Conservation (phyloP, 2,113 vertebrate genomes). For the Apistogramma diplotaenia region DNA sequence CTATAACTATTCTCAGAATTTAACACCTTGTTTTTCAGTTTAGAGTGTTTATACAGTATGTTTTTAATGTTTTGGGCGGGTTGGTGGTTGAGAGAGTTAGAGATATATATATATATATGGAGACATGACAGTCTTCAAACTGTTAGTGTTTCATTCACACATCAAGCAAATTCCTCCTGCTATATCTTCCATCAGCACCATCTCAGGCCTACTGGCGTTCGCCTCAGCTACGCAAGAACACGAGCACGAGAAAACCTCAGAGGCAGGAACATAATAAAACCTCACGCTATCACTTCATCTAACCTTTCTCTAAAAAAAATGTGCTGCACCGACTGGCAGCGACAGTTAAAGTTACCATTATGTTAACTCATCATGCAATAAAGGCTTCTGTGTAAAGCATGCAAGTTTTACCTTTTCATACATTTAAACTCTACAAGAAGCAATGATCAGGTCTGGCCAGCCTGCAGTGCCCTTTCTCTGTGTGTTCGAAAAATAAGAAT, state of each 20-base stretch:
- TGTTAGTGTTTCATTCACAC: slow-evolving; percentile 49
- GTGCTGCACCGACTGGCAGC: neutral
- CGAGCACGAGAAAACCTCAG: slow-evolving; percentile 39
- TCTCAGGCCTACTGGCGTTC: slow-evolving; percentile 19
- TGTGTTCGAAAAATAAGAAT: too few relatives aligned
- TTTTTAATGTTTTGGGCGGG: neutral
- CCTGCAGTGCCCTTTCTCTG: neutral
- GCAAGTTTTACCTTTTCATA: neutral
- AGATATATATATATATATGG: neutral
- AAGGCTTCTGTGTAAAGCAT: neutral
- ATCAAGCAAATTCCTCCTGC: slow-evolving; percentile 49
- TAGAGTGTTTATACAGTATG: neutral
- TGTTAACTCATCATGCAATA: slow-evolving; percentile 1
- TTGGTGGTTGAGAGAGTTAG: slow-evolving; percentile 19
- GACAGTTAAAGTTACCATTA: neutral
- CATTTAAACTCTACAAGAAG: neutral
- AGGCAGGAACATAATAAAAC: slow-evolving; percentile 36
- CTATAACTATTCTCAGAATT: slow-evolving; percentile 51
- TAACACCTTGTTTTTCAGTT: neutral
- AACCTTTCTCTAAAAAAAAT: neutral
- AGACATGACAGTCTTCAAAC: slow-evolving; percentile 18
- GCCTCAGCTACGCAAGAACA: neutral
- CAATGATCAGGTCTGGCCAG: neutral
- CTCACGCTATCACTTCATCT: slow-evolving; percentile 53
- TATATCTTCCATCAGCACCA: slow-evolving; percentile 41